Conservation (phyloP, 1,140 invertebrate genomes). For the Streblospio benedicti region DNA sequence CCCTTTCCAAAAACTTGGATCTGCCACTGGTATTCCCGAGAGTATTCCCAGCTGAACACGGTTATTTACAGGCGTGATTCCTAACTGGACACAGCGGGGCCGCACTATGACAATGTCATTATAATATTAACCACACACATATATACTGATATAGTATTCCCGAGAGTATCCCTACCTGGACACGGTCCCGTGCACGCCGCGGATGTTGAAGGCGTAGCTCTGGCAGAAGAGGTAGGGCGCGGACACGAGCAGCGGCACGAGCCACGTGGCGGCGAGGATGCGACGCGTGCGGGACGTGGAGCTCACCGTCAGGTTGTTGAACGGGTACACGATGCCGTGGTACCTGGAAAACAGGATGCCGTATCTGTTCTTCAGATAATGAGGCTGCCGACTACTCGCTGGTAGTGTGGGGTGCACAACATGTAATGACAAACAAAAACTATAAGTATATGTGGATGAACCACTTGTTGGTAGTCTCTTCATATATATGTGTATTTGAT, state of each 20-base stretch:
- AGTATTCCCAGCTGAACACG: no score
- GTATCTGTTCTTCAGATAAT: constrained; percentile 9
- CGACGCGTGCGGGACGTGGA: constrained; percentile 42
- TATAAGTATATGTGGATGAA: no score
- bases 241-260: constrained; percentile 42
- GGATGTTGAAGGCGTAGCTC: constrained; percentile 31
- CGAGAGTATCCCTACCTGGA: no score
- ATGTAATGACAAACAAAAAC: no score
- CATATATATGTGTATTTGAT: neutral
- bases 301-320: constrained; percentile 44
- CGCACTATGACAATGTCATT: no score
- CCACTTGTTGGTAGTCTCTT: neutral
- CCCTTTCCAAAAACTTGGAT: no score
- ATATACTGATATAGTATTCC: neutral
- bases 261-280: constrained; percentile 46
- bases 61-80: no score
- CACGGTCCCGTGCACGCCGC: constrained; percentile 41
- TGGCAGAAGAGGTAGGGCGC: constrained; percentile 40
- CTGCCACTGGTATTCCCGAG: no score
- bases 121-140: no score
- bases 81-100: no score
- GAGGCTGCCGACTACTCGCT: no score
- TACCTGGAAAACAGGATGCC: constrained; percentile 47
- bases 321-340: constrained; percentile 50
- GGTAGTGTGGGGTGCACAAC: no score